Evolutionary conservation across 2,797 vertebrate genomes (phyloP).

Genomic region (Intellagama lesueurii): DNA sequence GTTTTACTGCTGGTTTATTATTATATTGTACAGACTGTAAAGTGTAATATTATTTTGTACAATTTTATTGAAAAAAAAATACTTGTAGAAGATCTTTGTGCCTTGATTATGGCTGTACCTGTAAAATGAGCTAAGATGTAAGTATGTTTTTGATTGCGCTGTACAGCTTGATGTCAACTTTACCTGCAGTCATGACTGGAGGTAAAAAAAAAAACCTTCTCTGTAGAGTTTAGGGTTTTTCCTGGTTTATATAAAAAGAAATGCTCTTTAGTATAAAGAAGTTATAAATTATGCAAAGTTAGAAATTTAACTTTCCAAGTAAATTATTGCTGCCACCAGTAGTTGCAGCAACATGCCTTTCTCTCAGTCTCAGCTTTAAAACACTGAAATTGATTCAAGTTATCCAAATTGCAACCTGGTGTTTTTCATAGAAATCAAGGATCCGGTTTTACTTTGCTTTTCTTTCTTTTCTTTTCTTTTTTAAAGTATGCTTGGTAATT

Average conservation of each 20-base stretch:
- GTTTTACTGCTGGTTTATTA: slow-evolving; percentile 95
- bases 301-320: slow-evolving; percentile 86
- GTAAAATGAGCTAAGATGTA: slow-evolving; percentile 93
- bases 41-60: slow-evolving; percentile 99
- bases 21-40: slow-evolving; percentile 97
- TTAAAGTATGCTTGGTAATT: slow-evolving; percentile 78
- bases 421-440: slow-evolving; percentile 89
- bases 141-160: slow-evolving; percentile 94
- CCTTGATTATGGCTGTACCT: slow-evolving; percentile 96
- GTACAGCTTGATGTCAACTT: slow-evolving; percentile 94
- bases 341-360: slow-evolving; percentile 90
- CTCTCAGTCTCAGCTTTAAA: slow-evolving; percentile 89
- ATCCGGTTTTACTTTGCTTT: slow-evolving; percentile 43
- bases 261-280: slow-evolving; percentile 88
- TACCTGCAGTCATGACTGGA: slow-evolving; percentile 88
- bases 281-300: slow-evolving; percentile 94
- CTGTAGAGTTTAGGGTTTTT: slow-evolving; percentile 88
- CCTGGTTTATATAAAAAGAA: slow-evolving; percentile 90
- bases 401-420: slow-evolving; percentile 89
- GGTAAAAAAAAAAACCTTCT: slow-evolving; percentile 88
- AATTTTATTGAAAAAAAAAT: slow-evolving; percentile 93
- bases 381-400: slow-evolving; percentile 87
- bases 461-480: slow-evolving; percentile 31
- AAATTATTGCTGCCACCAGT: slow-evolving; percentile 83
- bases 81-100: slow-evolving; percentile 96